These are phyloP conservation scores for Sphaerophoria taeniata DNA, from an alignment of 2,888 invertebrate genomes.

Conservation along the genomic window DNA sequence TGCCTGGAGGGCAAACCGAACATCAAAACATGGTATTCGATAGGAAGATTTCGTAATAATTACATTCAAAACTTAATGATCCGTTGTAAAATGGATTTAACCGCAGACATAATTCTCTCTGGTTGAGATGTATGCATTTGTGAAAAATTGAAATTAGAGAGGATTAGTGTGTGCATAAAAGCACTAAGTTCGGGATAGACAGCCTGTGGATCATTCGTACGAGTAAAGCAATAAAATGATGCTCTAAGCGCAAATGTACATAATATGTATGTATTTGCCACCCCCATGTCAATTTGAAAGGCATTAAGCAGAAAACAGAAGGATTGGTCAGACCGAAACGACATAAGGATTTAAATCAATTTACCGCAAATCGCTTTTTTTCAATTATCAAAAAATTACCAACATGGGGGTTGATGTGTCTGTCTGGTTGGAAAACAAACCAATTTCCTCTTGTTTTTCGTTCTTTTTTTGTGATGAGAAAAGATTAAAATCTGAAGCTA, in stretches of 20 bases:
- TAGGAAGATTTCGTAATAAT: slow-evolving; percentile 54
- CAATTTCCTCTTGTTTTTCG: slow-evolving; percentile 20
- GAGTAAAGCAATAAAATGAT: slow-evolving; percentile 2
- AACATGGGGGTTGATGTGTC: background rate
- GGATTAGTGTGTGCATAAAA: background rate
- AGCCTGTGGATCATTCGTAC: background rate
- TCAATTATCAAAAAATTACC: slow-evolving; percentile 25
- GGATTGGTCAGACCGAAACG: background rate
- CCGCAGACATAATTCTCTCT: slow-evolving; percentile 63
- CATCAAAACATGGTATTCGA: background rate
- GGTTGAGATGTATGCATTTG: slow-evolving; percentile 30
- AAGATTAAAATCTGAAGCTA: slow-evolving; percentile 60
- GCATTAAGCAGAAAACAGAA: no score
- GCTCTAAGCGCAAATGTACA: slow-evolving; percentile 6
- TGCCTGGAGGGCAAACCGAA: slow-evolving; percentile 10
- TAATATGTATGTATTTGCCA: background rate
- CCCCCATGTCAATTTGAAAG: slow-evolving; percentile 29
- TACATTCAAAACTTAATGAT: slow-evolving; percentile 74
- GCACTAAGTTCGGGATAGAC: background rate
- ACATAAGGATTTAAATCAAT: slow-evolving; percentile 18
- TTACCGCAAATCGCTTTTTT: slow-evolving; percentile 56
- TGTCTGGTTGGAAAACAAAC: background rate
- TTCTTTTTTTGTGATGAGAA: slow-evolving; percentile 37
- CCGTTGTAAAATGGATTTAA: slow-evolving; percentile 71
- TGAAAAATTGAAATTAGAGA: slow-evolving; percentile 25